phyloP scores from a whole-genome alignment of 2,113 vertebrate species.

The Crocuta crocuta region DNA sequence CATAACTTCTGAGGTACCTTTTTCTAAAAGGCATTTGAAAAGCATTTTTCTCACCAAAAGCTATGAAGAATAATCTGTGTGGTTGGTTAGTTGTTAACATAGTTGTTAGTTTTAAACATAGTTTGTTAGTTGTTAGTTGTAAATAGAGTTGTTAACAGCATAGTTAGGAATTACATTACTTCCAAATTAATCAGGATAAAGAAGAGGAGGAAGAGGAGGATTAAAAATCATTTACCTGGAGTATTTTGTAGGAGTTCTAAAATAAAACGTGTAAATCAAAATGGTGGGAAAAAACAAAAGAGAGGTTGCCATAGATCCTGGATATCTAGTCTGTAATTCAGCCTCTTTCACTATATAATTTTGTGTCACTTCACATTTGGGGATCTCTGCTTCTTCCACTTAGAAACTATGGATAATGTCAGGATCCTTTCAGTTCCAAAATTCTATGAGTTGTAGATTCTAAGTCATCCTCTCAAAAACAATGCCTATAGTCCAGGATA shows the following conservation, averaged over 20 bases:
- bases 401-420: background rate
- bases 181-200: background rate
- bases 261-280: background rate
- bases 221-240: background rate
- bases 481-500: background rate
- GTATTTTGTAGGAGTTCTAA: background rate
- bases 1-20: background rate
- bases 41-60: background rate
- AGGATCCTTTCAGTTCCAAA: background rate
- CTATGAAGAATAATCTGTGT: background rate
- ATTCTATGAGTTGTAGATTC: background rate
- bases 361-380: background rate
- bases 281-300: background rate
- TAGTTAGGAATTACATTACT: background rate
- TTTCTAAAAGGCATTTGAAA: background rate
- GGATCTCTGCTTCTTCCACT: background rate
- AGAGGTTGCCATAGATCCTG: background rate
- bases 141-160: background rate
- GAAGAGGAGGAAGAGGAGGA: background rate
- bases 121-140: background rate
- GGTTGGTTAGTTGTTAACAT: background rate
- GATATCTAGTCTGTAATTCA: background rate
- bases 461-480: background rate
- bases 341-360: background rate
- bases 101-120: too few species aligned